Percentiles rank a stretch among this genome's conserved stretches.
Evolutionary conservation across 1,140 invertebrate species (phyloP).

Genomic region (Drosophila simulans): DNA sequence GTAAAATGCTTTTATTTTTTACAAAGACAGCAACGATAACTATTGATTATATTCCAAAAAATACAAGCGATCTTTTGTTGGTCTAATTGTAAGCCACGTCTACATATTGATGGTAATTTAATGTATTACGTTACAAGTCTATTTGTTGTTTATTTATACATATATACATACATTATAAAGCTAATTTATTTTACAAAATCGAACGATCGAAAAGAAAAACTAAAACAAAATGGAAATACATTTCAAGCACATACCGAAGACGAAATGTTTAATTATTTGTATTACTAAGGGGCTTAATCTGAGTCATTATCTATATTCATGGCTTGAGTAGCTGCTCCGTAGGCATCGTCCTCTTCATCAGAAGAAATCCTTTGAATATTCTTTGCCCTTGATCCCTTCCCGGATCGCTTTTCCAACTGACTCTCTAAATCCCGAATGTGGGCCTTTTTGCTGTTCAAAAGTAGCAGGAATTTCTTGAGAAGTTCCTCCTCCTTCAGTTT

Average conservation of each 20-base stretch:
- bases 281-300: neutral
- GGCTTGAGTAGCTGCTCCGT: slow-evolving; percentile 41
- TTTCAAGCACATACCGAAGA: slow-evolving; percentile 45
- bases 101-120: slow-evolving; percentile 72
- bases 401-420: slow-evolving; percentile 22
- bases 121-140: slow-evolving; percentile 77
- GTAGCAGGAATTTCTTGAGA: slow-evolving; percentile 54
- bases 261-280: neutral
- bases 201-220: slow-evolving; percentile 48
- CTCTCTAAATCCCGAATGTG: slow-evolving; percentile 48
- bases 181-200: slow-evolving; percentile 77
- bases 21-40: slow-evolving; percentile 63
- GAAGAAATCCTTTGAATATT: neutral
- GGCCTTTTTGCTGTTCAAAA: slow-evolving; percentile 61
- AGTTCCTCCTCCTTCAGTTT: slow-evolving; percentile 35
- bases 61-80: slow-evolving; percentile 61
- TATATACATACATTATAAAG: slow-evolving; percentile 68
- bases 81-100: slow-evolving; percentile 68
- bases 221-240: slow-evolving; percentile 38
- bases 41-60: slow-evolving; percentile 73
- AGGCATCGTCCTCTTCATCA: slow-evolving; percentile 30
- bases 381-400: neutral
- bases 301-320: slow-evolving; percentile 15
- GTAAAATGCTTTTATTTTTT: slow-evolving; percentile 62
- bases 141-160: slow-evolving; percentile 83